phyloP scores from a whole-genome alignment of 1,140 invertebrate genomes.

The Drosophila sechellia region DNA sequence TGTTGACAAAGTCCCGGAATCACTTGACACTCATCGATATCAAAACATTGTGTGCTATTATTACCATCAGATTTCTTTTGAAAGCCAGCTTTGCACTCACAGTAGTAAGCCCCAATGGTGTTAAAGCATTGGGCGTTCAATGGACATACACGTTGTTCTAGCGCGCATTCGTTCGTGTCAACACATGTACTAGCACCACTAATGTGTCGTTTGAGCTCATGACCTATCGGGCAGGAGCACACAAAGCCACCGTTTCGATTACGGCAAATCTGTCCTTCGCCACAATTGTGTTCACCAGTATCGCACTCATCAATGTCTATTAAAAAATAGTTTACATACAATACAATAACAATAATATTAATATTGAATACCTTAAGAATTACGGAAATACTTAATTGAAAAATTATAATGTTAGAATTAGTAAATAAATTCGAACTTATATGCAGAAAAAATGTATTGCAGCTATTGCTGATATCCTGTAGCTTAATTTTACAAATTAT shows the following conservation, averaged over 20 bases:
- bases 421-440: no score
- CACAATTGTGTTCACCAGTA: constrained; percentile 88
- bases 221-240: constrained; percentile 90
- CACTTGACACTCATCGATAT: constrained; percentile 89
- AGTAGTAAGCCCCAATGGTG: constrained; percentile 92
- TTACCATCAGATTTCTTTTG: constrained; percentile 85
- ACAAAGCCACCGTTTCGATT: constrained; percentile 91
- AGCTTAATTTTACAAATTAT: no score
- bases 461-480: no score
- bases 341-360: no score
- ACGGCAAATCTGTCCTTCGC: constrained; percentile 89
- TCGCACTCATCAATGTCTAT: constrained; percentile 90
- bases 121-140: constrained; percentile 90
- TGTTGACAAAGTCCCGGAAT: constrained; percentile 91
- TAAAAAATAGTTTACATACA: neutral
- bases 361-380: neutral
- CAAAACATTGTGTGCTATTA: constrained; percentile 85
- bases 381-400: no score
- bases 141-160: constrained; percentile 85
- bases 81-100: constrained; percentile 91
- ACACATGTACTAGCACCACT: constrained; percentile 88
- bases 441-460: no score
- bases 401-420: no score
- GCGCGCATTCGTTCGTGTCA: constrained; percentile 95
- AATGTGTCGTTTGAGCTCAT: constrained; percentile 86